These are phyloP conservation scores for Taurulus bubalis DNA, from an alignment of 2,113 vertebrate species.

Conservation along the genomic window DNA sequence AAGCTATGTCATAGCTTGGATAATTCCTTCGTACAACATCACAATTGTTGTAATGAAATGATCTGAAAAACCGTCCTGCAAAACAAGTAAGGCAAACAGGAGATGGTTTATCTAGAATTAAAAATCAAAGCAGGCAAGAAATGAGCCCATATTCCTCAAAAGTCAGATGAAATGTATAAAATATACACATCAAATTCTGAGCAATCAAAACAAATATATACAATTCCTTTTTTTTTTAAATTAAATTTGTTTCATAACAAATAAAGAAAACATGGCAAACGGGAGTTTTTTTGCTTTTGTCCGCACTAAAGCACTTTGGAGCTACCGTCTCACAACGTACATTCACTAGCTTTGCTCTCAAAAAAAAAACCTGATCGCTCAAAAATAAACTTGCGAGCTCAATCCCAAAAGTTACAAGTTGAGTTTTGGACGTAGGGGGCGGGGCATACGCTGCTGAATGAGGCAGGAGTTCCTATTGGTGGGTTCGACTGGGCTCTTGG, in stretches of 20 bases:
- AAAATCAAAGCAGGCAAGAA: constrained; percentile 53
- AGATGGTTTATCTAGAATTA: constrained; percentile 51
- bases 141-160: constrained; percentile 45
- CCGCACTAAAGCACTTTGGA: constrained; percentile 72
- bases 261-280: constrained; percentile 43
- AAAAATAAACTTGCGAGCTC: too few relatives aligned
- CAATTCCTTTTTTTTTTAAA: constrained; percentile 64
- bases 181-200: constrained; percentile 71
- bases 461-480: too few relatives aligned
- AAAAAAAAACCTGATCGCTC: too few relatives aligned
- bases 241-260: constrained; percentile 64
- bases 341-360: too few relatives aligned
- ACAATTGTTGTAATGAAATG: constrained; percentile 49
- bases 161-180: constrained; percentile 68
- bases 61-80: constrained; percentile 55
- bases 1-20: constrained; percentile 53
- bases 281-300: constrained; percentile 48
- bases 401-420: too few relatives aligned
- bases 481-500: too few relatives aligned
- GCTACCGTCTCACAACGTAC: constrained; percentile 59
- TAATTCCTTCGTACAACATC: constrained; percentile 60
- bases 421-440: too few relatives aligned
- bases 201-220: constrained; percentile 78
- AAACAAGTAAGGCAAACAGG: constrained; percentile 71
- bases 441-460: too few relatives aligned